Percentiles rank a stretch among this genome's conserved stretches.
phyloP scores from a whole-genome alignment of 2,888 invertebrate genomes.

The Caenorhabditis sp. region DNA sequence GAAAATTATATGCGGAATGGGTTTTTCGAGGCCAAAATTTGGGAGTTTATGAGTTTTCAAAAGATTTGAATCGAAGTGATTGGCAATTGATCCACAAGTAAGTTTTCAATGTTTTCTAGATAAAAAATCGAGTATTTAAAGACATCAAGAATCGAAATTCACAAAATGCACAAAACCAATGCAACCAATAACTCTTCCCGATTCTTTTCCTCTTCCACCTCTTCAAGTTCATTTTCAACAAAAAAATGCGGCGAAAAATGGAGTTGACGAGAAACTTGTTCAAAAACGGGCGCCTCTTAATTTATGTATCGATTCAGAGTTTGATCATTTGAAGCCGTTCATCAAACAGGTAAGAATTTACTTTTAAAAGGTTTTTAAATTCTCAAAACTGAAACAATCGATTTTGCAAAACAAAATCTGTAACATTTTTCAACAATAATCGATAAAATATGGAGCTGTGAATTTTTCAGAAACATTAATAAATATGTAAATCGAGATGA shows the following conservation, averaged over 20 bases:
- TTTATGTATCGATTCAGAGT: slow-evolving; percentile 65
- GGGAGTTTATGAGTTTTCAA: slow-evolving; percentile 65
- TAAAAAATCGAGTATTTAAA: slow-evolving; percentile 8
- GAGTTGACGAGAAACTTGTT: slow-evolving; percentile 33
- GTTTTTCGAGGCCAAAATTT: slow-evolving; percentile 64
- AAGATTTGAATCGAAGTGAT: slow-evolving; percentile 67
- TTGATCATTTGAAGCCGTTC: slow-evolving; percentile 54
- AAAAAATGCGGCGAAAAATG: slow-evolving; percentile 47
- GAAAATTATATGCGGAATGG: slow-evolving; percentile 66
- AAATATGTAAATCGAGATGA: too few species aligned
- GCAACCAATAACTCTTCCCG: slow-evolving; percentile 53
- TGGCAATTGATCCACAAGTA: slow-evolving; percentile 67
- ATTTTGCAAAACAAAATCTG: background rate
- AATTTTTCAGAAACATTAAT: too few species aligned
- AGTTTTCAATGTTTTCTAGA: background rate
- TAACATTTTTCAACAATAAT: background rate
- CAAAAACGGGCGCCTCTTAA: slow-evolving; percentile 54
- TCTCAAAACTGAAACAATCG: background rate
- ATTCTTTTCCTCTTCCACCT: slow-evolving; percentile 65
- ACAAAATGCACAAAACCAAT: slow-evolving; percentile 42
- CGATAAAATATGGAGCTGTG: too few species aligned
- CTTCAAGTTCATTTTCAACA: slow-evolving; percentile 37
- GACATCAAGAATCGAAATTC: slow-evolving; percentile 60
- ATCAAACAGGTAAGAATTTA: slow-evolving; percentile 61
- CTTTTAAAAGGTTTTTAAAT: too few species aligned